Percentiles rank a stretch among this genome's conserved stretches.
These are phyloP conservation scores for Drosophila pandora DNA, from an alignment of 1,140 invertebrate genomes.

Conservation along the genomic window DNA sequence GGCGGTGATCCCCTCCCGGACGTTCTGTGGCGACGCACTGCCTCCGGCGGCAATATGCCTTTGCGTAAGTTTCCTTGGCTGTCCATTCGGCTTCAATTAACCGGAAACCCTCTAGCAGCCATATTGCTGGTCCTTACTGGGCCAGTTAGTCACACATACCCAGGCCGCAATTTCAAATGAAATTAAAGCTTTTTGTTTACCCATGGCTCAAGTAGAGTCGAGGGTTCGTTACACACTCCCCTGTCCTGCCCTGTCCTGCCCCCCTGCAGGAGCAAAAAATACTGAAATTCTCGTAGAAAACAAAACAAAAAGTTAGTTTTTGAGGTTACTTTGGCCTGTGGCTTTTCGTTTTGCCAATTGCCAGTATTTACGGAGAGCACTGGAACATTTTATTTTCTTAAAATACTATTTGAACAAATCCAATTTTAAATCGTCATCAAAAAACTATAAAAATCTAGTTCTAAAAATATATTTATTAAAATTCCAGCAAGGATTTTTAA, in stretches of 20 bases:
- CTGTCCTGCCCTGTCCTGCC: neutral
- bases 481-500: neutral
- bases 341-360: conserved; percentile 62
- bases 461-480: neutral
- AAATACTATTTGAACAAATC: too few relatives aligned
- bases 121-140: conserved; percentile 43
- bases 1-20: conserved; percentile 91
- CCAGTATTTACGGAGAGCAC: conserved; percentile 51
- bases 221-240: conserved; percentile 28
- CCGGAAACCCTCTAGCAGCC: conserved; percentile 59
- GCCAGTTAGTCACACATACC: conserved; percentile 37
- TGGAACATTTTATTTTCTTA: conserved; percentile 20
- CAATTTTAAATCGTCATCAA: too few relatives aligned
- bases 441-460: neutral
- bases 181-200: conserved; percentile 73
- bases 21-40: conserved; percentile 89
- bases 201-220: conserved; percentile 32
- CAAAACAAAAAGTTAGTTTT: conserved; percentile 64
- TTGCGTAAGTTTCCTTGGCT: conserved; percentile 84
- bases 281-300: conserved; percentile 18
- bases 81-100: conserved; percentile 70
- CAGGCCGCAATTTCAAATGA: conserved; percentile 64
- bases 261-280: conserved; percentile 4
- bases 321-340: conserved; percentile 75
- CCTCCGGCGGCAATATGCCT: conserved; percentile 89